Percentiles rank a stretch among this genome's conserved stretches.
These are phyloP conservation scores for Dipodomys merriami DNA, from an alignment of 2,113 vertebrate genomes.

Conservation along the genomic window DNA sequence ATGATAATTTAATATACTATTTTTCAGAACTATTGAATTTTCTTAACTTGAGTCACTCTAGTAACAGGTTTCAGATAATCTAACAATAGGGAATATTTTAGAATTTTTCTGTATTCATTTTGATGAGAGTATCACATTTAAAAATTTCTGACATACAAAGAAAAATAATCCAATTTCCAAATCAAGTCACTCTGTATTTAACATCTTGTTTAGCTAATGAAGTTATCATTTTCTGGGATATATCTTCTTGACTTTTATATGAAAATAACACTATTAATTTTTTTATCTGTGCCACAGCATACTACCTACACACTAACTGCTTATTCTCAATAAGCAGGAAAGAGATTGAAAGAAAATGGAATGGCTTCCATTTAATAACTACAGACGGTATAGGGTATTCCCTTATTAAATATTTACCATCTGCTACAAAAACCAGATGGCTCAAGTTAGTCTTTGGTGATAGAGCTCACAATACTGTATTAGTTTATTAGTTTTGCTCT, in stretches of 20 bases:
- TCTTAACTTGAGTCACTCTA: not conserved
- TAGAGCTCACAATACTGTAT: slow-evolving; percentile 40
- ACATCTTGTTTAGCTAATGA: slow-evolving; percentile 64
- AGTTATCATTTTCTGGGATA: slow-evolving; percentile 70
- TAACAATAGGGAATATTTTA: slow-evolving; percentile 15
- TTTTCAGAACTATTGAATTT: not conserved
- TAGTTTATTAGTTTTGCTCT: not conserved
- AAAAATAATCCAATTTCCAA: slow-evolving; percentile 48
- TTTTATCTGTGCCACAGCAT: slow-evolving; percentile 50
- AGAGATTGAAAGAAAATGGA: slow-evolving; percentile 50
- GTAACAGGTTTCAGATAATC: slow-evolving; percentile 12
- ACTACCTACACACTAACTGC: slow-evolving; percentile 30
- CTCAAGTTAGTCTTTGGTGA: slow-evolving; percentile 57
- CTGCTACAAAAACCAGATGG: slow-evolving; percentile 76
- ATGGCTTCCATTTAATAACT: slow-evolving; percentile 79
- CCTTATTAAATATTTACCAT: slow-evolving; percentile 80
- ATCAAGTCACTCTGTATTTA: slow-evolving; percentile 55
- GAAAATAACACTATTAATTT: slow-evolving; percentile 67
- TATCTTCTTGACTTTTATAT: slow-evolving; percentile 66
- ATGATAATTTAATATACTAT: not conserved
- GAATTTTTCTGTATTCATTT: slow-evolving; percentile 45
- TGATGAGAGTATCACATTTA: slow-evolving; percentile 40
- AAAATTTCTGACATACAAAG: slow-evolving; percentile 51
- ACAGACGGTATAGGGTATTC: slow-evolving; percentile 59
- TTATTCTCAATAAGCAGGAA: slow-evolving; percentile 62